Conservation (phyloP, 2,113 vertebrate species). For the Larimichthys crocea region DNA sequence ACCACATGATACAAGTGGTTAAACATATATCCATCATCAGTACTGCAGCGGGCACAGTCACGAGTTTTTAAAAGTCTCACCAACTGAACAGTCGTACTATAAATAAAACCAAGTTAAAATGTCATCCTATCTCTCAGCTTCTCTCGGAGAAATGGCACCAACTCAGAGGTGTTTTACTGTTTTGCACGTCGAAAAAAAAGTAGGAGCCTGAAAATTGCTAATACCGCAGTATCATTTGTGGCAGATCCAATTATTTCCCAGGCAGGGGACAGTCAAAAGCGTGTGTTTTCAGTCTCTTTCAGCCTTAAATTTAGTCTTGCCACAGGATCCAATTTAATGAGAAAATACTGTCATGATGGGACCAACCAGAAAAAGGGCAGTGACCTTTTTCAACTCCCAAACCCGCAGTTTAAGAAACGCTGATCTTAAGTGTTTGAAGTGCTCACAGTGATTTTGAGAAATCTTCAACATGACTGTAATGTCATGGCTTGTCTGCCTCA, state of each 20-base stretch:
- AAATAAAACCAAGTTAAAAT: constrained; percentile 36
- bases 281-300: constrained; percentile 29
- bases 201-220: constrained; percentile 2
- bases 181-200: not conserved
- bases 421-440: constrained; percentile 35
- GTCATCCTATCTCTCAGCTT: constrained; percentile 9
- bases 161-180: constrained; percentile 16
- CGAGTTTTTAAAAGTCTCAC: not conserved
- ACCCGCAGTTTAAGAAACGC: constrained; percentile 27
- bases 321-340: constrained; percentile 37
- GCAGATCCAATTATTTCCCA: constrained; percentile 36
- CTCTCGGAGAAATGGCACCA: constrained; percentile 19
- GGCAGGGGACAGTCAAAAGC: constrained; percentile 12
- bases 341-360: constrained; percentile 29
- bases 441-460: constrained; percentile 47
- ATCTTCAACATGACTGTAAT: constrained; percentile 50
- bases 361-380: constrained; percentile 40
- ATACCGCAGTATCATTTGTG: constrained; percentile 28
- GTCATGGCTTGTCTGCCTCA: constrained; percentile 57
- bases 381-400: constrained; percentile 41
- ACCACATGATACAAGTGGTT: constrained; percentile 21
- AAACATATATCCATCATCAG: constrained; percentile 39
- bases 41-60: constrained; percentile 13
- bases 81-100: constrained; percentile 13
- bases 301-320: constrained; percentile 22